Evolutionary conservation across 2,888 invertebrate genomes (phyloP), one percentile per base, ranked within the genome.

Genomic region (Drosophila pegasa): DNA sequence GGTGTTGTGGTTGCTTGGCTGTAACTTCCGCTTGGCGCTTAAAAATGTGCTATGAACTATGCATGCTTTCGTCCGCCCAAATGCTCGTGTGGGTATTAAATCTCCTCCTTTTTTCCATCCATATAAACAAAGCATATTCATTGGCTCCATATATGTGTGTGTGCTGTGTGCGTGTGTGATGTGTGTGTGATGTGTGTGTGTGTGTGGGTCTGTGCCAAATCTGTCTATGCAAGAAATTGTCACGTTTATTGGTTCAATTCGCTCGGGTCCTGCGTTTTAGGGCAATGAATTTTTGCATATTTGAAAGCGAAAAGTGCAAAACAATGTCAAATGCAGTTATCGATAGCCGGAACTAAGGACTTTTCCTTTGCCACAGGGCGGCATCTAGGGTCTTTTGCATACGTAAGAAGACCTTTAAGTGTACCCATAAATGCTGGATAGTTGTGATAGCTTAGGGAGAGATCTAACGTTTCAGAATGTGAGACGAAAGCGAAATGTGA

Each of bases 21-120:
- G 70, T 48, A 75, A 63, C 86, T 85, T 71, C 82, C 82, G 73
- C 47, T 63, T 50, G 59, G 38, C 70, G 60, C 66, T 75, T 58
- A 63, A 84, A 85, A 81, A 61, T 85, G 48, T 73, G 82, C 76
- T 71, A 73, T 76, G 68, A 85, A 81, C 79, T 82, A 75, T 84
- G 70, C 75, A 78, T 45, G 66, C 73, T 45, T 40, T 31, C 25
- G 47, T 27, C n/a, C 16, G 9, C 12, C 16, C 9, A 18, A 29
- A 22, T 40, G 38, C 59, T 64, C 56, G 29, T 63, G 51, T 51
- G 64, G 61, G 71, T 47, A 62, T 71, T 65, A 63, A 71, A 64
- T 56, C 51, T 71, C 22, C 48, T 31, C 41, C 14, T 38, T 41
- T 40, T 40, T 55, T 37, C 9, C 22, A 7, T 35, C 16, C 56